Base-by-base conservation (phyloP, 2,113 vertebrate species). In the Elachura formosa region DNA sequence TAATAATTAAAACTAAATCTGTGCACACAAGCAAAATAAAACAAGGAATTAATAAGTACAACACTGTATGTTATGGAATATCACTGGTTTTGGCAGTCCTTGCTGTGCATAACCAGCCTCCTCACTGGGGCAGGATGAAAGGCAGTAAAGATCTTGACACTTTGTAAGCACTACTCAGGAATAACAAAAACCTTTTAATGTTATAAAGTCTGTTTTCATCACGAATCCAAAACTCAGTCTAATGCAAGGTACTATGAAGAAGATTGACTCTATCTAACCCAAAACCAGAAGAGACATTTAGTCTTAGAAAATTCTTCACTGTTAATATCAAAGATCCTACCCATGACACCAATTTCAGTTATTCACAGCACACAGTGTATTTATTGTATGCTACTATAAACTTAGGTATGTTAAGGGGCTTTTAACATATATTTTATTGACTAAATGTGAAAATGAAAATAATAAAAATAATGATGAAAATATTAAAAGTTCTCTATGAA, bases 51-150 rank as follows among this genome's bases (percentile, higher is more conserved):
- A 10, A 45, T 29, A 43, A 58, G 3, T 24, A 33, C 0, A 0
- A 5, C 1, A 28, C 10, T 0, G 1, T 28, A 20, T 13, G 26
- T 8, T 29, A 14, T n/a, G 23, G 36, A 64, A 41, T 20, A 49
- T 36, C 31, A 33, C 34, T 22, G 11, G 19, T 36, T 26, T 13
- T 49, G 9, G 28, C 14, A 28, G 14, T 58, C 8, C 12, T n/a
- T 10, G 12, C 28, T 51, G 36, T 45, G 33, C 36, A 51, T 15
- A 5, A 26, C 28, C 43, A 38, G 19, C 15, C 9, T 26, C 26
- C 58, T 66, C 2, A 2, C 26, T 21, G 15, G 51, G 21, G 51
- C 16, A 52, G 15, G 24, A 51, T n/a, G 33, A 59, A 33, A 43
- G 23, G 28, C 19, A 73, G 33, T 29, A 64, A 51, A 43, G 12